Evolutionary conservation across 2,888 invertebrate species (phyloP), one percentile per base, ranked within the genome.

Genomic region (Hanleya hanleyi): DNA sequence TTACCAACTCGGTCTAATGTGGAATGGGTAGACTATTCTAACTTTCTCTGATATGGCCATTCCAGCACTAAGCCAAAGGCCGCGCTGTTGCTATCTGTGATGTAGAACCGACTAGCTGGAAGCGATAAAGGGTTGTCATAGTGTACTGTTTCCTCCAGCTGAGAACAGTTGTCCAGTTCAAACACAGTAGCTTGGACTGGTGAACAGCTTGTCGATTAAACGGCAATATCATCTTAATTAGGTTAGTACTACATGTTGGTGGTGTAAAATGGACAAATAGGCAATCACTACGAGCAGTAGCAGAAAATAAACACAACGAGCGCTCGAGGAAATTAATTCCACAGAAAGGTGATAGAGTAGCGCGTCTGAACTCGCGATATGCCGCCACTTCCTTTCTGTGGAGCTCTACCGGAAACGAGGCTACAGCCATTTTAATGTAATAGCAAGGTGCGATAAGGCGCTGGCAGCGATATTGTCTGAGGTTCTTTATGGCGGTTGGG

Each of bases 211-310:
- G 47, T 47, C 47, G 47, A 18, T 47, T 47, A 22, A 47, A 47
- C n/a, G 22, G 57, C 57, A 57, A 57, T 57, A 57, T 57, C 57
- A 57, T 57, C 57, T 57, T 57, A 57, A 57, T 57, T 57, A 15
- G 29, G 57, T 57, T 57, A 1, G 57, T 22, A 29, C 7, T 57
- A 57, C 57, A 29, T 57, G 57, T 57, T 57, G 32, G 12, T 32
- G 32, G 32, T 57, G 57, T 57, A 22, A 57, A 57, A 29, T 32
- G 57, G 29, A 57, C 57, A 57, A 57, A 57, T 57, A 32, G 29
- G 32, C 57, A 57, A 57, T 57, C 57, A 57, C 22, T 57, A 29
- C 26, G 29, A 57, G 57, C 26, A 29, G 32, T 26, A 57, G 32
- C 22, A 57, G 57, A 57, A 57, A 57, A 57, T 57, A 57, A 57